A percentile compares a stretch with the other conserved stretches of the same genome.
Conservation (phyloP, 2,113 vertebrate species). For the Cinclus mexicanus region DNA sequence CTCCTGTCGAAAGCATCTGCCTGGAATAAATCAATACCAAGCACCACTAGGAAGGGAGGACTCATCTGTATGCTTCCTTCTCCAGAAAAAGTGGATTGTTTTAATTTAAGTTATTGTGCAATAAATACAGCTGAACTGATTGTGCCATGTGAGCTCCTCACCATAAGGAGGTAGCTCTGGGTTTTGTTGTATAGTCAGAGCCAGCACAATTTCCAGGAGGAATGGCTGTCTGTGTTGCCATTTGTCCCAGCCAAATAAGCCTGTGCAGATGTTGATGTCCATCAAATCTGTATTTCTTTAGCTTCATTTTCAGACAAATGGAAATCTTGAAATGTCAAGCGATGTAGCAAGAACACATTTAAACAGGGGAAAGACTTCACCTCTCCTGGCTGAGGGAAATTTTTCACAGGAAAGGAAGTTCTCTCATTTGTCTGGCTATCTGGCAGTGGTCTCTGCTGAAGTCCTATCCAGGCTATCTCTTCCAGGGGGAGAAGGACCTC, state of each 20-base stretch:
- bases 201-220: not conserved
- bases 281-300: slow-evolving; percentile 1
- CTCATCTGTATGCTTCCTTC: slow-evolving; percentile 34
- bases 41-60: slow-evolving; percentile 13
- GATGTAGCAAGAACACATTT: slow-evolving; percentile 23
- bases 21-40: slow-evolving; percentile 81
- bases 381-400: not conserved
- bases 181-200: not conserved
- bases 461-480: slow-evolving; percentile 2
- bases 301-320: slow-evolving; percentile 34
- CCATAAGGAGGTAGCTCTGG: not conserved
- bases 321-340: slow-evolving; percentile 44
- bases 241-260: not conserved
- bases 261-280: slow-evolving; percentile 66
- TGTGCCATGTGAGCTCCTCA: not conserved
- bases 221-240: not conserved
- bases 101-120: slow-evolving; percentile 58
- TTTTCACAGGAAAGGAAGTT: not conserved
- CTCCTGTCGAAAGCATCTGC: slow-evolving; percentile 85
- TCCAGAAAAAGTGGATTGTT: slow-evolving; percentile 46
- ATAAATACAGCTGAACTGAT: not conserved
- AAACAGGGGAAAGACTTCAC: not conserved
- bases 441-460: not conserved
- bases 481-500: not conserved
- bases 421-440: not conserved